These are phyloP conservation scores for Blastobasis lacticolella DNA, from an alignment of 2,888 invertebrate genomes.

Conservation along the genomic window DNA sequence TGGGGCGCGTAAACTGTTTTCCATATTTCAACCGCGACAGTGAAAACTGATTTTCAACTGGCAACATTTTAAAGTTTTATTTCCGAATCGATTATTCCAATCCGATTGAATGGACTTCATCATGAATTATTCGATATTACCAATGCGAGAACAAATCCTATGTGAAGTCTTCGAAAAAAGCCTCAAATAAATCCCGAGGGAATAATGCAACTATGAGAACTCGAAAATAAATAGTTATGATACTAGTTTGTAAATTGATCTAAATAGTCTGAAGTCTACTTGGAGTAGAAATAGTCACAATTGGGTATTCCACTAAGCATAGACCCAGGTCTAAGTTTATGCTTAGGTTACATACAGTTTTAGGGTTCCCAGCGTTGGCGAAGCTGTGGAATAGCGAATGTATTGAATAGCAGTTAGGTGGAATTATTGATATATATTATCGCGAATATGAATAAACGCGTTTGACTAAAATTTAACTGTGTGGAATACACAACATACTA, in stretches of 20 bases:
- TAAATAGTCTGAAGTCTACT: neutral
- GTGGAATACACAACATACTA: too few relatives aligned
- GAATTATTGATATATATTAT: too few relatives aligned
- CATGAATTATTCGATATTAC: constrained; percentile 7
- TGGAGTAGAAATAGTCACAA: neutral
- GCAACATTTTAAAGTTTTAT: constrained; percentile 2
- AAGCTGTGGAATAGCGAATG: neutral
- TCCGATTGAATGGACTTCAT: constrained; percentile 6
- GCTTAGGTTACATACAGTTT: neutral
- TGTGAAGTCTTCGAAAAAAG: constrained; percentile 18
- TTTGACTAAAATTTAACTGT: too few relatives aligned
- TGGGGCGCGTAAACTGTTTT: constrained; percentile 1
- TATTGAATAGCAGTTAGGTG: too few relatives aligned
- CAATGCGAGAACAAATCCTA: constrained; percentile 5
- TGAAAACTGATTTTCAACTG: constrained; percentile 1
- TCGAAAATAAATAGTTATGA: neutral
- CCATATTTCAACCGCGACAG: constrained; percentile 2
- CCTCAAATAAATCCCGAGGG: constrained; percentile 20
- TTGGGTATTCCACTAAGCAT: neutral
- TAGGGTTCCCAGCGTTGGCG: neutral
- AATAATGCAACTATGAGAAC: neutral
- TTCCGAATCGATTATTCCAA: constrained; percentile 1
- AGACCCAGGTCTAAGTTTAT: neutral
- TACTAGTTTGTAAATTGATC: neutral
- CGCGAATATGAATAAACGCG: too few relatives aligned